Conservation (phyloP, 2,113 vertebrate genomes). For the Pygoscelis adeliae region DNA sequence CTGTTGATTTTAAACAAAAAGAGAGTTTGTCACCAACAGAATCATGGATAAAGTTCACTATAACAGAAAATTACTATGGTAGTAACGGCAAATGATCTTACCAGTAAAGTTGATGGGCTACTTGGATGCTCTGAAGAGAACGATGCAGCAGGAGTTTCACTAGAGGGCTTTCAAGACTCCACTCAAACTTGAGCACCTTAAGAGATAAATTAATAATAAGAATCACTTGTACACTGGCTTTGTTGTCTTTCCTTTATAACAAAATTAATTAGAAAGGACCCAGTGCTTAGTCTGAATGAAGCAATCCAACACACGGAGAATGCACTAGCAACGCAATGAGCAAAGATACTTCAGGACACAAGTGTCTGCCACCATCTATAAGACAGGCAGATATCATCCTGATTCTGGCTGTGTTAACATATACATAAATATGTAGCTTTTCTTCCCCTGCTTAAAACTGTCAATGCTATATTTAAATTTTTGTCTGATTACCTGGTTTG, state of each 20-base stretch:
- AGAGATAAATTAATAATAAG: neutral
- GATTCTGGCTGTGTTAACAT: neutral
- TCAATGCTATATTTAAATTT: neutral
- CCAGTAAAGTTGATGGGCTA: slow-evolving; percentile 87
- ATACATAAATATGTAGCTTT: neutral
- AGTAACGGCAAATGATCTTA: slow-evolving; percentile 53
- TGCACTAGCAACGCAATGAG: neutral
- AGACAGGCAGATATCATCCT: neutral
- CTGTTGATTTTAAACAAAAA: neutral
- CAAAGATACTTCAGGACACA: neutral
- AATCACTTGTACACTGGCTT: neutral
- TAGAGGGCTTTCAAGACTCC: slow-evolving; percentile 84
- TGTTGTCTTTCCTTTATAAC: neutral
- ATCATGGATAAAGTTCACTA: neutral
- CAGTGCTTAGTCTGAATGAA: neutral
- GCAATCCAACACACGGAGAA: neutral
- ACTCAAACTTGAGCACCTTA: slow-evolving; percentile 88
- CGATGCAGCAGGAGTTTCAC: slow-evolving; percentile 81
- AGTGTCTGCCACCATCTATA: neutral
- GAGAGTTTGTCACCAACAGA: neutral
- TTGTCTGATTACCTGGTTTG: neutral
- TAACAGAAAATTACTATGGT: neutral
- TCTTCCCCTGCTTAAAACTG: neutral
- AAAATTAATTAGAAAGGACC: neutral
- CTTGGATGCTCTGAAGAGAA: slow-evolving; percentile 79